These are phyloP conservation scores for Staurois parvus DNA, from an alignment of 2,797 vertebrate species.

Conservation along the genomic window DNA sequence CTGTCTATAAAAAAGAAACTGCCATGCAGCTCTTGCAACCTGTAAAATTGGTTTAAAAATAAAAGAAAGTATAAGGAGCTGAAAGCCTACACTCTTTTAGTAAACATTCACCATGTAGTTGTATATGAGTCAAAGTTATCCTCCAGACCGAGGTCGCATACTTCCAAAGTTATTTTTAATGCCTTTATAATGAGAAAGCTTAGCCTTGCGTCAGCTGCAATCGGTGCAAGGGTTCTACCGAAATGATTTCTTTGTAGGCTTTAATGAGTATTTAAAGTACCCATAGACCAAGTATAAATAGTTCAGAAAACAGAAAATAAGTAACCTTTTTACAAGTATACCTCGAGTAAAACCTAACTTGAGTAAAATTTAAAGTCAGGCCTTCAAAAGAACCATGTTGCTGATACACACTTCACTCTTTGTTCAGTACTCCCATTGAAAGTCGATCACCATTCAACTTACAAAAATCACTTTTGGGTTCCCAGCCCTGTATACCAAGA, in stretches of 20 bases:
- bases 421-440: too few species aligned
- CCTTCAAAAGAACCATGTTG: neutral
- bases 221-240: neutral
- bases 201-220: neutral
- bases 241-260: neutral
- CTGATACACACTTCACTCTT: too few species aligned
- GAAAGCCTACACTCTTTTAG: conserved; percentile 17
- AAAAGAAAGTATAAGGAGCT: neutral
- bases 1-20: neutral
- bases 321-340: neutral
- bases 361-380: neutral
- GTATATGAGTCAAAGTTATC: neutral
- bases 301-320: neutral
- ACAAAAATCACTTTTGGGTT: too few species aligned
- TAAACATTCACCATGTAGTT: conserved; percentile 10
- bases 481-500: too few species aligned
- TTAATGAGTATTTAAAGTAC: too few species aligned
- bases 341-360: neutral
- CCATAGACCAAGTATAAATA: neutral
- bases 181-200: neutral
- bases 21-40: neutral
- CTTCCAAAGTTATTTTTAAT: neutral
- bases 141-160: neutral
- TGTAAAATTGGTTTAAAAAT: conserved; percentile 25
- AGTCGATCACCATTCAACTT: too few species aligned